A percentile compares a stretch with the other conserved stretches of the same genome.
phyloP scores from a whole-genome alignment of 1,140 invertebrate species.

The Babylonia areolata region DNA sequence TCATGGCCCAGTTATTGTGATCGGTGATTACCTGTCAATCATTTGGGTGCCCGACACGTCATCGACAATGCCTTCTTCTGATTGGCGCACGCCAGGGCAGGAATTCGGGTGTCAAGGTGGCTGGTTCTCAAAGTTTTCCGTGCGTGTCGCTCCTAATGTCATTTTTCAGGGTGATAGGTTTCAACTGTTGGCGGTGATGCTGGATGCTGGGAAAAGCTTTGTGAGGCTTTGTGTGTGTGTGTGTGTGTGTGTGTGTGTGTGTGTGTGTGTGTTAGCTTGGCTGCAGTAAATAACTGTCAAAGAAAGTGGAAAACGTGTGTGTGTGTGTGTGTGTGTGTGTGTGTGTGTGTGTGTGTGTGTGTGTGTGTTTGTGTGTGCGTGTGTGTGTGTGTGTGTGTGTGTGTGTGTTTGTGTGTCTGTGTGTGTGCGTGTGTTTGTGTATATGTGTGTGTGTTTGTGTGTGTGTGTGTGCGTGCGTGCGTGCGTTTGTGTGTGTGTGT shows the following conservation, averaged over 20 bases:
- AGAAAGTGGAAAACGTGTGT: too few relatives aligned
- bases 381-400: too few relatives aligned
- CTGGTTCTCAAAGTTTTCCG: not conserved
- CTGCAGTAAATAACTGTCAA: too few relatives aligned
- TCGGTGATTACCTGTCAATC: not conserved
- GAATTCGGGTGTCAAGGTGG: not conserved
- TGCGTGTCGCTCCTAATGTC: not conserved
- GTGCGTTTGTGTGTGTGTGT: not conserved
- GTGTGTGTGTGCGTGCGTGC: too few relatives aligned
- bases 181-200: too few relatives aligned
- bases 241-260: too few relatives aligned
- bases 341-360: constrained; percentile 8
- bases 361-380: too few relatives aligned
- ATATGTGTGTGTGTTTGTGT: too few relatives aligned
- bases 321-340: not conserved
- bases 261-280: not conserved
- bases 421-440: too few relatives aligned
- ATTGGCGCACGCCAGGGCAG: not conserved
- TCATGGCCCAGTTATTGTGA: not conserved
- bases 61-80: not conserved
- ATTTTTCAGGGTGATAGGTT: not conserved
- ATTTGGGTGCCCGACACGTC: not conserved
- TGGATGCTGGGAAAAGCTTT: too few relatives aligned
- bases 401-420: too few relatives aligned
- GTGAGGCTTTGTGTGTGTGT: too few relatives aligned